Base-by-base conservation (phyloP, 2,797 vertebrate species). In the Cirrhinus molitorella region DNA sequence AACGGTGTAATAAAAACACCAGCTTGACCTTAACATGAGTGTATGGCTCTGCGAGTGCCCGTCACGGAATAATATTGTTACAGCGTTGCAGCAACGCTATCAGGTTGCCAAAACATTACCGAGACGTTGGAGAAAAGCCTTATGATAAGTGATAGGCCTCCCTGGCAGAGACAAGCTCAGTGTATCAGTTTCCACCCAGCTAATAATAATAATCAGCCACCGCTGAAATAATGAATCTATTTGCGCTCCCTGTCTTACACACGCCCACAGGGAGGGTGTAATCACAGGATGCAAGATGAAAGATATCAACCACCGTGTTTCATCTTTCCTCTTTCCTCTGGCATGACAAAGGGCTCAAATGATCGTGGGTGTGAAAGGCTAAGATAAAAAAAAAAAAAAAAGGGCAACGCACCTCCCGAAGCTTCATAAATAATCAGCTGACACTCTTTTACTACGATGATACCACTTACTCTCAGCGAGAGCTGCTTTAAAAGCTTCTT, bases 71-170 rank as follows among this genome's bases (percentile, higher is more conserved):
- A 91, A 93, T 87, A 91, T 90, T 91, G 89, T 88, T 83, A 83
- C 83, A 90, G 88, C 86, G 87, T 88, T 91, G 88, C 87, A 73
- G 88, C 88, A 93, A 93, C 85, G 85, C 80, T 89, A 93, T 92
- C 91, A 84, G 85, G 81, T 90, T 92, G 84, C 87, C 87, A 90
- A 91, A 91, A 88, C 89, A 92, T 90, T 89, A 89, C 85, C 71
- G 88, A 91, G 87, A 87, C 59, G 79, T 84, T 93, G 91, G 89
- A 91, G 85, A 75, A 85, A 73, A 88, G 90, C 89, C 90, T 83
- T 74, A 84, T 72, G 88, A 89, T 87, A 90, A 87, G 87, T 86
- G 87, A 91, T 90, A 85, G 78, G 11, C 28, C 79, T 80, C 77
- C 85, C 86, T 81, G 86, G 87, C 88, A 84, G 85, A 81, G 68